phyloP scores from a whole-genome alignment of 1,140 invertebrate genomes.

The Philaenus spumarius region DNA sequence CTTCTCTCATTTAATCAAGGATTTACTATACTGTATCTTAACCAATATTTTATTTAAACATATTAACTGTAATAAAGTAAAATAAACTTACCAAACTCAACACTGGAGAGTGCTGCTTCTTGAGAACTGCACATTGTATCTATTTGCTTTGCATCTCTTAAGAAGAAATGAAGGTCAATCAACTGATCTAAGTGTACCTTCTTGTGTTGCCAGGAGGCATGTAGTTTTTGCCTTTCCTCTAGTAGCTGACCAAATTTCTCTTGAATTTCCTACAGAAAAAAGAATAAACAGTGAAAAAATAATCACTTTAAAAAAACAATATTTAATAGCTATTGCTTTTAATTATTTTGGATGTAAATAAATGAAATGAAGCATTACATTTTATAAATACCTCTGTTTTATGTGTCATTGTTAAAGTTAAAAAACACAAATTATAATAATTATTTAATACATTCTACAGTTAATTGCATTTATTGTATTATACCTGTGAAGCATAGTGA shows the following conservation, averaged over 20 bases:
- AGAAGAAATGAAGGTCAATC: slow-evolving; percentile 90
- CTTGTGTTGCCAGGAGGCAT: slow-evolving; percentile 80
- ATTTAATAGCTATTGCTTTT: neutral
- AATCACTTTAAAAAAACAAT: neutral
- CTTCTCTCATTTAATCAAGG: too few relatives aligned
- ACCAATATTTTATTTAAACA: too few relatives aligned
- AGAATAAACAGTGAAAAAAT: slow-evolving; percentile 9
- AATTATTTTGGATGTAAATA: neutral
- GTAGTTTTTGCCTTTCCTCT: slow-evolving; percentile 69
- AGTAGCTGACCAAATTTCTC: slow-evolving; percentile 70
- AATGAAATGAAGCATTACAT: neutral
- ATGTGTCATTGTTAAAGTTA: neutral
- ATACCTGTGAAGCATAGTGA: slow-evolving; percentile 67
- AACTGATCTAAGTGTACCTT: slow-evolving; percentile 89
- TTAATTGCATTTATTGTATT: neutral
- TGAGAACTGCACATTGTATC: slow-evolving; percentile 83
- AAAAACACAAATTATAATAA: neutral
- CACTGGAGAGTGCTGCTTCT: slow-evolving; percentile 62
- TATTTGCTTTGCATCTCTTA: slow-evolving; percentile 89
- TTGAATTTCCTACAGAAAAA: slow-evolving; percentile 59
- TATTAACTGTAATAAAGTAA: too few relatives aligned
- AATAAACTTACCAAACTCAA: slow-evolving; percentile 47
- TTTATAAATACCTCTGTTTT: neutral
- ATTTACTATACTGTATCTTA: too few relatives aligned
- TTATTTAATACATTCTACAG: neutral